phyloP scores from a whole-genome alignment of 2,113 vertebrate species.

The Halichoerus grypus region DNA sequence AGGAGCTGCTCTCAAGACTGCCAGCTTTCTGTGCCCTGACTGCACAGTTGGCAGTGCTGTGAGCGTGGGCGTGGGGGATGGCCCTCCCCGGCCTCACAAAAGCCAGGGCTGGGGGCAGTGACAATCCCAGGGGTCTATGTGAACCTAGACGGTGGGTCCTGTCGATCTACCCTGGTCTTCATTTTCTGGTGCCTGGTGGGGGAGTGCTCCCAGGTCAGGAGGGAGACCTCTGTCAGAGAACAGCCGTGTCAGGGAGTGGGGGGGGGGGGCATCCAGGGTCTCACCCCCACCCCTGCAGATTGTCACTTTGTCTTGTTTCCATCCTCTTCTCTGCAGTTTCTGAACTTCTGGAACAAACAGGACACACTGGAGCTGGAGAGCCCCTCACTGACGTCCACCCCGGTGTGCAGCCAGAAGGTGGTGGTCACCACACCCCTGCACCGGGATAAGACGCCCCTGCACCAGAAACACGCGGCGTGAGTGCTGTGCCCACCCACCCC shows the following conservation, averaged over 20 bases:
- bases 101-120: background rate
- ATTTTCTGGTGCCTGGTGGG: background rate
- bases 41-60: background rate
- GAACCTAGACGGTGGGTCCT: background rate
- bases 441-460: slow-evolving; percentile 96
- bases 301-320: background rate
- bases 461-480: slow-evolving; percentile 94
- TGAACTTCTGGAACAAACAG: slow-evolving; percentile 98
- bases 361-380: slow-evolving; percentile 96
- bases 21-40: background rate
- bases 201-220: background rate
- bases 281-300: background rate
- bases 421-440: slow-evolving; percentile 96
- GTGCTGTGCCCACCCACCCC: slow-evolving; percentile 62
- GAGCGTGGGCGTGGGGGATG: background rate
- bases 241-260: accelerated
- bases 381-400: slow-evolving; percentile 96
- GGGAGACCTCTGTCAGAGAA: background rate
- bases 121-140: accelerated
- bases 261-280: background rate
- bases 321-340: slow-evolving; percentile 89
- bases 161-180: background rate
- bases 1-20: background rate
- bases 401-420: slow-evolving; percentile 98
- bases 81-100: background rate